Percentiles rank a stretch among this genome's conserved stretches.
These are phyloP conservation scores for Streptopelia turtur DNA, from an alignment of 2,797 vertebrate species.

Conservation along the genomic window DNA sequence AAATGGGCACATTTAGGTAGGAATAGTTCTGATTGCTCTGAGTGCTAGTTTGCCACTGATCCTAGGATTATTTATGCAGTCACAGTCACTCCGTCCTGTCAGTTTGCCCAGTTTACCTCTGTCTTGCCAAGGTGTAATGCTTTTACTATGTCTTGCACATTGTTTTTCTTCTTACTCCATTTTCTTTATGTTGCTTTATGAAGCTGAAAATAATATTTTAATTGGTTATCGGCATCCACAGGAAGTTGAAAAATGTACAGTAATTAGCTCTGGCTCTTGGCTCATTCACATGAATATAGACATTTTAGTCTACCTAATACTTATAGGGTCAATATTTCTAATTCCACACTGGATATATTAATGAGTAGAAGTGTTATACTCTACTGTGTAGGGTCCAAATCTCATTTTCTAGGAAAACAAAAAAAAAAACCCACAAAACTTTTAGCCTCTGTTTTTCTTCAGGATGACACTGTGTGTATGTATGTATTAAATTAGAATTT, in stretches of 20 bases:
- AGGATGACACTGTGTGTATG: background rate
- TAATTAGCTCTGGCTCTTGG: background rate
- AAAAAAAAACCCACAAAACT: background rate
- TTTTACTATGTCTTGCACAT: background rate
- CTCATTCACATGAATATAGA: background rate
- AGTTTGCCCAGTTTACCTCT: background rate
- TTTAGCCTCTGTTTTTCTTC: background rate
- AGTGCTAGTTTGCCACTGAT: background rate
- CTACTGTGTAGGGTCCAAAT: background rate
- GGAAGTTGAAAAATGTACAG: background rate
- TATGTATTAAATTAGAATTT: background rate
- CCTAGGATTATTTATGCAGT: background rate
- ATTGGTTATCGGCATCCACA: background rate
- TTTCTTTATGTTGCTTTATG: background rate
- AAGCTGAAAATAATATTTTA: conserved; percentile 13
- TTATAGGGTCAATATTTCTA: background rate
- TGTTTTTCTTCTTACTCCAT: background rate
- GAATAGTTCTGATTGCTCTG: background rate
- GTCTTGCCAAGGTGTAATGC: background rate
- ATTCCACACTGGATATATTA: background rate
- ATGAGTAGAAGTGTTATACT: background rate
- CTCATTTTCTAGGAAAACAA: background rate
- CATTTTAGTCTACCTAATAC: background rate
- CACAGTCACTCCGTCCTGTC: background rate
- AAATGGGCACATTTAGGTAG: background rate